These are phyloP conservation scores for Melieria picta DNA, from an alignment of 2,888 invertebrate genomes.

Conservation along the genomic window DNA sequence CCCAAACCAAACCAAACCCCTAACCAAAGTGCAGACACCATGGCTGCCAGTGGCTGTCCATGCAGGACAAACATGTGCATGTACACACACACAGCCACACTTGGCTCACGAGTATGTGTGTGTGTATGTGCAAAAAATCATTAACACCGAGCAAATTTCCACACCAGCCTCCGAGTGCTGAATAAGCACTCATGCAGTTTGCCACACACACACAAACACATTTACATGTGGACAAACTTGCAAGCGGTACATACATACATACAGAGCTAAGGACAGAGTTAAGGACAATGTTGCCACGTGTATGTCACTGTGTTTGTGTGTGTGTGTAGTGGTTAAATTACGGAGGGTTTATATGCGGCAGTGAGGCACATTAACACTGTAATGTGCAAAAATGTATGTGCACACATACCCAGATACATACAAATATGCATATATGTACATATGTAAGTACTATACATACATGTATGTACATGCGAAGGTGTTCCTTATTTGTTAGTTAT, in stretches of 20 bases:
- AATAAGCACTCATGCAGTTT: slow-evolving; percentile 25
- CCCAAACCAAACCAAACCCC: slow-evolving; percentile 3
- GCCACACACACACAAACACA: slow-evolving; percentile 3
- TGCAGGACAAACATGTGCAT: background rate
- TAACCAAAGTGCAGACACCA: slow-evolving; percentile 20
- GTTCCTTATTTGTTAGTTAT: background rate
- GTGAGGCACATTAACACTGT: slow-evolving; percentile 64
- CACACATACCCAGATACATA: slow-evolving; percentile 23
- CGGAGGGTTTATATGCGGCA: slow-evolving; percentile 59
- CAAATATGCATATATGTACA: slow-evolving; percentile 20
- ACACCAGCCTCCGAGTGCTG: slow-evolving; percentile 35
- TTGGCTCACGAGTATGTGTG: slow-evolving; percentile 41
- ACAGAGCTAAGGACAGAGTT: slow-evolving; percentile 37
- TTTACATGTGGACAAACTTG: slow-evolving; percentile 20
- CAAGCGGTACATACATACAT: slow-evolving; percentile 1
- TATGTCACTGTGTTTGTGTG: background rate
- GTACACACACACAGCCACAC: slow-evolving; percentile 2
- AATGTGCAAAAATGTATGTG: slow-evolving; percentile 61
- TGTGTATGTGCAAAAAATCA: slow-evolving; percentile 58
- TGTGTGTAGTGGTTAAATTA: slow-evolving; percentile 36
- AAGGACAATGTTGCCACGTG: slow-evolving; percentile 37
- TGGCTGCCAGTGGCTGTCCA: slow-evolving; percentile 5
- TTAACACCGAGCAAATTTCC: slow-evolving; percentile 53
- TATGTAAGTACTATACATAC: slow-evolving; percentile 17
- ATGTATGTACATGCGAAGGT: slow-evolving; percentile 36